Evolutionary conservation across 2,113 vertebrate species (phyloP).

Genomic region (Lathamus discolor): DNA sequence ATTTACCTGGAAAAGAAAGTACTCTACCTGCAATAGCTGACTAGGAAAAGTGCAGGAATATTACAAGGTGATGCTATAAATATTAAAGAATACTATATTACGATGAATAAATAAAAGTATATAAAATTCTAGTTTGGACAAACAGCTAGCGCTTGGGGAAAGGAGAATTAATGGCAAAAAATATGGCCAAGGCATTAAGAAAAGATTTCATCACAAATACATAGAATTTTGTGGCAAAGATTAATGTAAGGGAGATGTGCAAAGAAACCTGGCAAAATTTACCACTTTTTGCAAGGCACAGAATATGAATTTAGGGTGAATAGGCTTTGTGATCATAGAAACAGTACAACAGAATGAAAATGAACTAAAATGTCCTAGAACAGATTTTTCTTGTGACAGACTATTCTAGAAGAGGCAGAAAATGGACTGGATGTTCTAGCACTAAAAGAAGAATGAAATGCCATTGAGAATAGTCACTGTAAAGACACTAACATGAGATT

Average conservation of each 20-base stretch:
- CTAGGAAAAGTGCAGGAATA: neutral
- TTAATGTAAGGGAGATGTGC: neutral
- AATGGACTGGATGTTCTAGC: neutral
- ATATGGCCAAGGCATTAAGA: neutral
- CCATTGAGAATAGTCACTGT: neutral
- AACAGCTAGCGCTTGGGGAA: neutral
- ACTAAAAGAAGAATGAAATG: neutral
- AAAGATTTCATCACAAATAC: neutral
- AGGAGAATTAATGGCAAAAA: neutral
- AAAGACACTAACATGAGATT: neutral
- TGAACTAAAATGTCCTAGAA: neutral
- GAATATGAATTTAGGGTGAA: neutral
- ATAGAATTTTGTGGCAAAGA: neutral
- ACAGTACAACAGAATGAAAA: neutral
- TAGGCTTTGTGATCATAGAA: neutral
- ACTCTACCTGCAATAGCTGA: neutral
- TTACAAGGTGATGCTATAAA: neutral
- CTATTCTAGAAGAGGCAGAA: neutral
- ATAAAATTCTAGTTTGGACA: neutral
- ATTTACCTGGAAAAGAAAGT: neutral
- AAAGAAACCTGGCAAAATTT: neutral
- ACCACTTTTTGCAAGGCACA: neutral
- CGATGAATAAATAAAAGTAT: neutral
- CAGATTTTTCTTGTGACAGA: neutral
- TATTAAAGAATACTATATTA: neutral